Evolutionary conservation across 2,888 invertebrate species (phyloP).

Genomic region (Brenthis daphne): DNA sequence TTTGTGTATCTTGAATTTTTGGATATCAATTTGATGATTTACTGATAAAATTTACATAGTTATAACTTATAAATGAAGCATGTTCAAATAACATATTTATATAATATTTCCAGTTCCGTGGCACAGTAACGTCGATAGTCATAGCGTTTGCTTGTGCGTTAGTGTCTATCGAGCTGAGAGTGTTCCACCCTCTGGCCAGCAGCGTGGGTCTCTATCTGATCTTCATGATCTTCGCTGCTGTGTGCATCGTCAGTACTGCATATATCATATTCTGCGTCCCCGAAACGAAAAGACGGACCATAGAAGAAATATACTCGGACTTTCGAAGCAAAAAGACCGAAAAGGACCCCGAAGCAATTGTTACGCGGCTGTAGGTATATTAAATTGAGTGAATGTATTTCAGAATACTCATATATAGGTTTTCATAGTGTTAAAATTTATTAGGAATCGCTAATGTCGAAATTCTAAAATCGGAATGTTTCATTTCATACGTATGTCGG

Average conservation of each 20-base stretch:
- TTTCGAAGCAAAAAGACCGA: conserved; percentile 56
- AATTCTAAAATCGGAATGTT: no score
- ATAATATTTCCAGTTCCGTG: conserved; percentile 60
- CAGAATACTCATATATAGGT: conserved; percentile 7
- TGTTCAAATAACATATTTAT: not conserved
- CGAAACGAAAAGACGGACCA: conserved; percentile 65
- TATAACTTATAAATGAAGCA: not conserved
- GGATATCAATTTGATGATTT: no score
- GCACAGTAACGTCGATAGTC: conserved; percentile 72
- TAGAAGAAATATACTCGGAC: conserved; percentile 71
- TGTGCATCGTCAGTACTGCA: conserved; percentile 67
- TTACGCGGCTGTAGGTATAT: conserved; percentile 60
- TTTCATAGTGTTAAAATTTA: not conserved
- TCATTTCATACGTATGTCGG: no score
- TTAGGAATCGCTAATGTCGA: not conserved
- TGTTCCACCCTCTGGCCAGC: conserved; percentile 66
- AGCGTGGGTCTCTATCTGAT: conserved; percentile 62
- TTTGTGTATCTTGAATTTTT: no score
- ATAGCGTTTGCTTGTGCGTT: conserved; percentile 70
- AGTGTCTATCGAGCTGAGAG: conserved; percentile 67
- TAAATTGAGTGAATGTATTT: not conserved
- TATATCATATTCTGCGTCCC: conserved; percentile 66
- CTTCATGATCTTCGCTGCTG: conserved; percentile 69
- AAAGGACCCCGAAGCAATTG: conserved; percentile 61
- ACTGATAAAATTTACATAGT: not conserved